These are phyloP conservation scores for Plotosus lineatus DNA, from an alignment of 2,113 vertebrate genomes.

Conservation along the genomic window DNA sequence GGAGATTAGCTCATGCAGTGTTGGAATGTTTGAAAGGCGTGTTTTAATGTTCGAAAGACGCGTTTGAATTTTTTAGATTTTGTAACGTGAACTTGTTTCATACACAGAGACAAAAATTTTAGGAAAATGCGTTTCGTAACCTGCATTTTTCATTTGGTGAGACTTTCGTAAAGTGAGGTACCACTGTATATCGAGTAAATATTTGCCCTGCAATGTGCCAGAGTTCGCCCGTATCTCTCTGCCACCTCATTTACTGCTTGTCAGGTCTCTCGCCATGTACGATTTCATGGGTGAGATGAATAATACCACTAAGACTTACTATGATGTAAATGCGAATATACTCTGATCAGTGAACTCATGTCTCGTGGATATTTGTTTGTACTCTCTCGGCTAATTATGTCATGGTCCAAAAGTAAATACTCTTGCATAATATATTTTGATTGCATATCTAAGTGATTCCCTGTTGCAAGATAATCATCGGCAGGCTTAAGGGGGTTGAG, in stretches of 20 bases:
- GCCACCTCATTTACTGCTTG: conserved; percentile 21
- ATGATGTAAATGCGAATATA: background rate
- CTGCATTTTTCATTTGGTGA: no score
- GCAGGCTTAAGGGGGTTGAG: background rate
- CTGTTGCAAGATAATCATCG: conserved; percentile 4
- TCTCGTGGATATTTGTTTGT: conserved; percentile 8
- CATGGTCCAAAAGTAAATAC: conserved; percentile 17
- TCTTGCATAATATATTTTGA: conserved; percentile 18
- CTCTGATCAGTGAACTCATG: conserved; percentile 25
- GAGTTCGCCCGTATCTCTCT: conserved; percentile 12
- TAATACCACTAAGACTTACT: background rate
- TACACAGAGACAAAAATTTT: no score
- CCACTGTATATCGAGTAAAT: conserved; percentile 14
- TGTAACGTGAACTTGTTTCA: no score
- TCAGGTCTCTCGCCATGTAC: background rate
- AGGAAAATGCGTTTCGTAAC: no score
- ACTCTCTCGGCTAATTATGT: conserved; percentile 33
- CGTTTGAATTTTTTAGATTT: no score
- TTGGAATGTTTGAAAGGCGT: no score
- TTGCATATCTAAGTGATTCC: background rate
- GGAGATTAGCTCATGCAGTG: no score
- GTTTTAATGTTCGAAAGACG: no score
- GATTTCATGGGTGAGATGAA: background rate
- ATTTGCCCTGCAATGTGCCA: background rate
- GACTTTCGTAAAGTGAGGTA: no score